These are phyloP conservation scores for Abramis brama DNA, from an alignment of 2,113 vertebrate genomes.

Conservation along the genomic window DNA sequence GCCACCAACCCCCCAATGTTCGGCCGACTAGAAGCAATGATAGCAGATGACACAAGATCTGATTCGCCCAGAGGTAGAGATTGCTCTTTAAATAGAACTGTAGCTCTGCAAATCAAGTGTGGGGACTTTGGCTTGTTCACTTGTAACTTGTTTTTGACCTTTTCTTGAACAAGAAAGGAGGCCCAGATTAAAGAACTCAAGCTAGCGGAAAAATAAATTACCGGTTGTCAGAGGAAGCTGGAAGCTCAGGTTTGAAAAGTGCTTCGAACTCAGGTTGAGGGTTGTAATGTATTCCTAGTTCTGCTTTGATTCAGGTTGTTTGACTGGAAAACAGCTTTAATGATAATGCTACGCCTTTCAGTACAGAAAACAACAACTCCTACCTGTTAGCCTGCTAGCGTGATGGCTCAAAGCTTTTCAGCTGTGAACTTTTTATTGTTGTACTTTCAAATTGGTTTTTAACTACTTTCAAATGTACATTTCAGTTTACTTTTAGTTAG, in stretches of 20 bases:
- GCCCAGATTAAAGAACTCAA: constrained; percentile 21
- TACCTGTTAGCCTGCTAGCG: not conserved
- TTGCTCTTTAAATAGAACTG: constrained; percentile 24
- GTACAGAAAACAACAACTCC: not conserved
- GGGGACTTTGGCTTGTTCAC: not conserved
- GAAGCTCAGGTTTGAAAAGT: constrained; percentile 9
- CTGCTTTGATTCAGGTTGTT: not conserved
- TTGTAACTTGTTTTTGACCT: constrained; percentile 13
- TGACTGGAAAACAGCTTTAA: constrained; percentile 20
- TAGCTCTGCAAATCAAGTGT: constrained; percentile 1
- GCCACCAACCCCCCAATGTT: constrained; percentile 1
- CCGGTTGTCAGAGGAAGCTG: constrained; percentile 3
- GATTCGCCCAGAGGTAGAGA: not conserved
- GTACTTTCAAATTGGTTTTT: not conserved
- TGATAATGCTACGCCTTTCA: not conserved
- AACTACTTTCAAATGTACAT: not conserved
- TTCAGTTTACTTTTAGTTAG: not conserved
- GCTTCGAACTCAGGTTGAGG: not conserved
- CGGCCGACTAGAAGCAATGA: constrained; percentile 6
- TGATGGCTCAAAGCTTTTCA: not conserved
- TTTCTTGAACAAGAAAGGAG: constrained; percentile 2
- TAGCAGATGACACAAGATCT: not conserved
- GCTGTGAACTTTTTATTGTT: not conserved
- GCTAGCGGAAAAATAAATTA: not conserved
- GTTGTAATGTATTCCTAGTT: not conserved